These are phyloP conservation scores for Chelonia mydas DNA, from an alignment of 2,797 vertebrate genomes.

Conservation along the genomic window DNA sequence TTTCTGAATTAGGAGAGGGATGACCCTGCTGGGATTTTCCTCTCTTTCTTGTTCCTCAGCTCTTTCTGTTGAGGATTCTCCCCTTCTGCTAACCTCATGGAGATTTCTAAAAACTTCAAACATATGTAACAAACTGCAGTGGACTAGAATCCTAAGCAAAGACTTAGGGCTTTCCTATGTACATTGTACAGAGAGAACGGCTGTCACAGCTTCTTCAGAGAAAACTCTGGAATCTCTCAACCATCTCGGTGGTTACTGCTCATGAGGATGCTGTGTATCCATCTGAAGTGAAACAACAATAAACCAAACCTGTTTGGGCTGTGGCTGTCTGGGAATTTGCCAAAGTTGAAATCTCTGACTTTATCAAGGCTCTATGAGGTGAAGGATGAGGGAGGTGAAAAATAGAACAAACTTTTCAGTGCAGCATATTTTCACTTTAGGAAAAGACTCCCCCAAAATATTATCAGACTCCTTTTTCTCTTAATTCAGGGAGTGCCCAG, in stretches of 20 bases:
- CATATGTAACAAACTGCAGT: neutral
- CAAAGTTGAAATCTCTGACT: neutral
- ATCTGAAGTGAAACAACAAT: neutral
- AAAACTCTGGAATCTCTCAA: neutral
- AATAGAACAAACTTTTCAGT: neutral
- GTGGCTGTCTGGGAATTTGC: neutral
- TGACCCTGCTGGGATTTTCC: neutral
- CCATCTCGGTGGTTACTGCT: neutral
- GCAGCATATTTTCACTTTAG: neutral
- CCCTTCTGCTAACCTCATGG: neutral
- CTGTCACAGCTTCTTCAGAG: neutral
- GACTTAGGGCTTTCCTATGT: neutral
- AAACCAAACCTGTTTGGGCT: neutral
- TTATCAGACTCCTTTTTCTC: neutral
- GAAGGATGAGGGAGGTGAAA: neutral
- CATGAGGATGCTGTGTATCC: neutral
- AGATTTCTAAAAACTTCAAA: neutral
- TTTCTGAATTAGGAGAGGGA: neutral
- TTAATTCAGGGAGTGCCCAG: neutral
- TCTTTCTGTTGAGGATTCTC: neutral
- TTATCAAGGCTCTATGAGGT: neutral
- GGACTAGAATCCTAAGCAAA: neutral
- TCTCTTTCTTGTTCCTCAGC: neutral
- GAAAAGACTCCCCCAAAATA: neutral
- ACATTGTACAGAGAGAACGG: neutral